Conservation (phyloP, 2,888 invertebrate genomes). For the Barypeithes pellucidus region DNA sequence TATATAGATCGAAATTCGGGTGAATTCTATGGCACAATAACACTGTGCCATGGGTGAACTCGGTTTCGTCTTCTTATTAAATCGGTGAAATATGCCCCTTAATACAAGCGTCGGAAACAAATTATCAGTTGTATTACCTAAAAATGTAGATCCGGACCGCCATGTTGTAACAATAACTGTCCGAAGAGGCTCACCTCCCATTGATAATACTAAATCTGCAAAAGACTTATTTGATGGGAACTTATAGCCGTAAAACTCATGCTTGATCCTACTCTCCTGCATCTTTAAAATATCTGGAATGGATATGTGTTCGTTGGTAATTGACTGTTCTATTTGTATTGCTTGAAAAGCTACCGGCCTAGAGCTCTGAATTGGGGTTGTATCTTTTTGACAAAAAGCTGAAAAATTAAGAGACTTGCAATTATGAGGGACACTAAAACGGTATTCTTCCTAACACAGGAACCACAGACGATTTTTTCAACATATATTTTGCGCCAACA, state of each 20-base stretch:
- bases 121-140: slow-evolving; percentile 64
- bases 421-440: too few relatives aligned
- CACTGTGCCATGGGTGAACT: too few relatives aligned
- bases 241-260: slow-evolving; percentile 76
- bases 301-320: slow-evolving; percentile 67
- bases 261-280: slow-evolving; percentile 73
- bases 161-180: slow-evolving; percentile 90
- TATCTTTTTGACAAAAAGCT: slow-evolving; percentile 47
- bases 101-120: too few relatives aligned
- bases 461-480: too few relatives aligned
- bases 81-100: too few relatives aligned
- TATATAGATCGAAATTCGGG: too few relatives aligned
- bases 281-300: slow-evolving; percentile 73
- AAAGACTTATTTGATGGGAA: slow-evolving; percentile 77
- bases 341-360: slow-evolving; percentile 51
- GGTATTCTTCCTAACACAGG: too few relatives aligned
- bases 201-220: slow-evolving; percentile 80
- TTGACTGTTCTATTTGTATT: slow-evolving; percentile 47
- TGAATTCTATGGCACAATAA: too few relatives aligned
- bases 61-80: too few relatives aligned
- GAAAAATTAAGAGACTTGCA: slow-evolving; percentile 49
- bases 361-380: slow-evolving; percentile 31
- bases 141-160: slow-evolving; percentile 92
- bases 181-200: slow-evolving; percentile 81
- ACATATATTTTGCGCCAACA: too few relatives aligned